Conservation (phyloP, 2,113 vertebrate genomes). For the Paradoxurus hermaphroditus region DNA sequence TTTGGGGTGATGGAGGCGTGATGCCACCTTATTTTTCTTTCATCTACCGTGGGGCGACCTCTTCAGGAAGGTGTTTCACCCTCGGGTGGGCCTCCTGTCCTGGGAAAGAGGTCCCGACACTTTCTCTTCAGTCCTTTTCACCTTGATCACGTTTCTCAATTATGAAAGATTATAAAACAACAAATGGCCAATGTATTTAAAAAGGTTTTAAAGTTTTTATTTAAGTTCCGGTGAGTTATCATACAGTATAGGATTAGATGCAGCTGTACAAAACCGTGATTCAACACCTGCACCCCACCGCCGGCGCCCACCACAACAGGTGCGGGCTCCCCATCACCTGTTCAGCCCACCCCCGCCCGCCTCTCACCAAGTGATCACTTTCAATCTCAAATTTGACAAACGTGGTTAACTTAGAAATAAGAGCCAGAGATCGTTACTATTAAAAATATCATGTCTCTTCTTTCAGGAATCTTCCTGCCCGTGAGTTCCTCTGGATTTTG, state of each 20-base stretch:
- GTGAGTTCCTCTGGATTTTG: fast-evolving
- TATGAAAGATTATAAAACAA: background rate
- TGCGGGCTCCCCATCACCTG: background rate
- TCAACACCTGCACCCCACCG: background rate
- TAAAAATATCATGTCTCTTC: fast-evolving
- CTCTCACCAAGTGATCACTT: background rate
- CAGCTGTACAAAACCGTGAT: fast-evolving
- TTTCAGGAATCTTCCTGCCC: background rate
- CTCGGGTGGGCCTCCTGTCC: background rate
- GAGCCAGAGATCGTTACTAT: background rate
- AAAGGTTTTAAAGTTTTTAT: background rate
- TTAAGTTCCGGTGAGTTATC: background rate
- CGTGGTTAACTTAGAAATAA: background rate
- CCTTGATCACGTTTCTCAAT: background rate
- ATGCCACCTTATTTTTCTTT: background rate
- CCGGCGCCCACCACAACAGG: fast-evolving
- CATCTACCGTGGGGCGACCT: fast-evolving
- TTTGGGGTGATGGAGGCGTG: background rate
- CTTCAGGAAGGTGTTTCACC: fast-evolving
- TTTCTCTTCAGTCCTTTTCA: background rate
- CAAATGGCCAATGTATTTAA: background rate
- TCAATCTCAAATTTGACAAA: background rate
- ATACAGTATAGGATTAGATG: fast-evolving
- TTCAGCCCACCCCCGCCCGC: background rate
- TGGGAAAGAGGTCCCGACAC: no score